These are phyloP conservation scores for Horisme vitalbata DNA, from an alignment of 2,888 invertebrate species.

Conservation along the genomic window DNA sequence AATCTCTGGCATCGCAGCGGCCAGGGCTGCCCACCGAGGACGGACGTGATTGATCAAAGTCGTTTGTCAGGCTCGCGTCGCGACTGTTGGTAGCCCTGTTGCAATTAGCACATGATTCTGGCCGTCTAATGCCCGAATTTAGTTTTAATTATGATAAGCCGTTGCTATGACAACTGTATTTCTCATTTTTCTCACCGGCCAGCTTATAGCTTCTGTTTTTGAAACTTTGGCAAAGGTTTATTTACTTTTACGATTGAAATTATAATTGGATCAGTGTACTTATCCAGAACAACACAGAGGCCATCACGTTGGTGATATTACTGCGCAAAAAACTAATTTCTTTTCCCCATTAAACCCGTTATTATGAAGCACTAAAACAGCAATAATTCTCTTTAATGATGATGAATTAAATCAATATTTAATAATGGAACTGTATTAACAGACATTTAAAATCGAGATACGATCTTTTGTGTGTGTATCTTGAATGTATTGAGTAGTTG, in stretches of 20 bases:
- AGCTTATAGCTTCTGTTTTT: conserved; percentile 3
- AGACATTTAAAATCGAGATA: conserved; percentile 17
- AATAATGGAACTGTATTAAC: conserved; percentile 25
- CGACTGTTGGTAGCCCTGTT: conserved; percentile 66
- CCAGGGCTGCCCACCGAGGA: conserved; percentile 70
- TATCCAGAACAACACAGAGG: conserved; percentile 13
- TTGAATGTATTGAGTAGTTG: too few species aligned
- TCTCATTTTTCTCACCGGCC: background rate
- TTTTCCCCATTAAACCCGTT: conserved; percentile 31
- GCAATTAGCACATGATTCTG: conserved; percentile 78
- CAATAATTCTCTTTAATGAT: conserved; percentile 28
- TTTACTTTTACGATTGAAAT: conserved; percentile 16
- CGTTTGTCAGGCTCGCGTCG: conserved; percentile 79
- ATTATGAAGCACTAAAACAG: conserved; percentile 33
- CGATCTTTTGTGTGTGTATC: background rate
- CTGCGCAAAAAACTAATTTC: conserved; percentile 31
- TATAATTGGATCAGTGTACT: conserved; percentile 19
- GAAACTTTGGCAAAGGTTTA: conserved; percentile 9
- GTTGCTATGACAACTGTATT: conserved; percentile 26
- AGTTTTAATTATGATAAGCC: conserved; percentile 64
- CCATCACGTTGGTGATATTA: conserved; percentile 18
- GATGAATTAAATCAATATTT: conserved; percentile 34
- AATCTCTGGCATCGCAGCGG: conserved; percentile 60
- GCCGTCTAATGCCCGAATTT: conserved; percentile 73
- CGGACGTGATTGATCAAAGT: conserved; percentile 79